Conservation (phyloP, 2,113 vertebrate genomes). For the Dipodomys ordii region DNA sequence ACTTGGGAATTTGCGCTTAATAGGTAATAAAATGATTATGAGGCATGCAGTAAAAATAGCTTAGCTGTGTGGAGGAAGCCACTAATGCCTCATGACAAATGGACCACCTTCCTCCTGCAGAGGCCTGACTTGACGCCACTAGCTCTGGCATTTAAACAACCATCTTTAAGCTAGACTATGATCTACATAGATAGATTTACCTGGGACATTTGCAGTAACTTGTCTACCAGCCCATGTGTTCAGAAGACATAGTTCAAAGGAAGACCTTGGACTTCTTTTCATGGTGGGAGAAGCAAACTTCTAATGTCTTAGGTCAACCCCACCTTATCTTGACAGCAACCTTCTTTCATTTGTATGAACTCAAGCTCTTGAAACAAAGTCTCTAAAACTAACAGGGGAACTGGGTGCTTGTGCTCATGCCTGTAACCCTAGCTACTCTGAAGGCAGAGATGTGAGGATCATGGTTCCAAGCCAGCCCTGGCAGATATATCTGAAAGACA, state of each 20-base stretch:
- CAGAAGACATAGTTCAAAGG: background rate
- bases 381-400: background rate
- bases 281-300: background rate
- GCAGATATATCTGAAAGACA: no score
- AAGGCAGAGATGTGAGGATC: no score
- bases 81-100: background rate
- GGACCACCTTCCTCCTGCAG: background rate
- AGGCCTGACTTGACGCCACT: background rate
- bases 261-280: no score
- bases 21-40: conserved; percentile 17
- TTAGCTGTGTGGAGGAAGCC: background rate
- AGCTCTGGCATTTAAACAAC: background rate
- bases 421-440: no score
- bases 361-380: background rate
- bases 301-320: background rate
- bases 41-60: conserved; percentile 6
- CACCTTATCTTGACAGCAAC: background rate
- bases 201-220: background rate
- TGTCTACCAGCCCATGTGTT: background rate
- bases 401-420: no score
- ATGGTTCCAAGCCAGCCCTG: no score
- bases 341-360: background rate
- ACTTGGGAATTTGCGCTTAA: conserved; percentile 46
- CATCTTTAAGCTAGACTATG: background rate
- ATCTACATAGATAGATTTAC: background rate